Evolutionary conservation across 2,113 vertebrate genomes (phyloP), one percentile per base, ranked within the genome.

Genomic region (Passer domesticus): DNA sequence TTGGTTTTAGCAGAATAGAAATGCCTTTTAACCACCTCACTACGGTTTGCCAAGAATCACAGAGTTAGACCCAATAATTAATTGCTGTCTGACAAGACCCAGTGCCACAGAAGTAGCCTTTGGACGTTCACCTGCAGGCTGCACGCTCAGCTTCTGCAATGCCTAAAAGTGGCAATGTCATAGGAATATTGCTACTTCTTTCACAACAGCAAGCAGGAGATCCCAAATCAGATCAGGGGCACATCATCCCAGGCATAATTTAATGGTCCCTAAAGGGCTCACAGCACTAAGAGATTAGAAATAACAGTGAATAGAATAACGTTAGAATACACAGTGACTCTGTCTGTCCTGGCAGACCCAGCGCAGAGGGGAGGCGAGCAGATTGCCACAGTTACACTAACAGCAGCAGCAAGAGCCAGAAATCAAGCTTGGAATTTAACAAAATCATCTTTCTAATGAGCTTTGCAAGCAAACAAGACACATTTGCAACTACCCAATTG

Each of bases 1-100:
- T 0, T 64, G 41, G 41, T 68, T 83, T 80, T 60, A 81, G 37
- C n/a, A 83, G 56, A 83, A 64, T 2, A 47, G 39, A 86, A 95
- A 74, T n/a, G 28, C 7, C 50, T 41, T 92, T 63, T 86, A 66
- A 46, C 68, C 31, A 75, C 25, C 56, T 81, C 82, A 58, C 31
- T 78, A 7, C 56, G 37, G 20, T 52, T 77, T 83, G 41, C 41
- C 60, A 60, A 53, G 35, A 72, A 89, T 27, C 6, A 13, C 68
- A 86, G 67, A 92, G 72, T 92, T 62, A 76, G 50, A 39, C 56
- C 72, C 59, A 77, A 74, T 62, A 95, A 94, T 88, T 86, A 96
- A 88, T 25, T 15, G 6, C 30, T 90, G 83, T 78, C 76, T 87
- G 79, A 31, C 23, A 78, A 79, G 72, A 88, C 75, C 75, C 68